These are phyloP conservation scores for Coregonus suidteri DNA, from an alignment of 2,797 vertebrate species.

Conservation along the genomic window DNA sequence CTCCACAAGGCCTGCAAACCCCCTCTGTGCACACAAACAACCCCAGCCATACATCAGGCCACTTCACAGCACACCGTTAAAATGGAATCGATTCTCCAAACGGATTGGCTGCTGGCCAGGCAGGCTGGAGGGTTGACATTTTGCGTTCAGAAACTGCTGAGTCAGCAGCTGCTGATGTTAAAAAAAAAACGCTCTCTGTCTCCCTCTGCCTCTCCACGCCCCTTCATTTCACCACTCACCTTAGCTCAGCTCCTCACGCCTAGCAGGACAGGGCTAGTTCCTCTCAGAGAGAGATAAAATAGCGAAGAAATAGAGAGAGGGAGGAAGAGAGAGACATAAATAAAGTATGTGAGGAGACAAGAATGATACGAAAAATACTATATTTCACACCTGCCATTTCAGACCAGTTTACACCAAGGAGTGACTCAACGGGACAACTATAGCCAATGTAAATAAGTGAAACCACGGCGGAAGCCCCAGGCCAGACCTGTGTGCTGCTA, in stretches of 20 bases:
- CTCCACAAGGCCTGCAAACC: background rate
- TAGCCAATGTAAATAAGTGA: background rate
- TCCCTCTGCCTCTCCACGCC: slow-evolving; percentile 29
- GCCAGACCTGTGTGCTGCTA: background rate
- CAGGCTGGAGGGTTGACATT: slow-evolving; percentile 46
- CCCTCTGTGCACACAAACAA: background rate
- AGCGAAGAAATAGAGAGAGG: background rate
- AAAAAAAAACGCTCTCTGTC: slow-evolving; percentile 37
- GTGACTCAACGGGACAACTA: background rate
- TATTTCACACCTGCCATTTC: background rate
- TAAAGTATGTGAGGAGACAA: background rate
- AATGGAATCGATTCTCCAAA: slow-evolving; percentile 49
- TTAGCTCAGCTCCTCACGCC: slow-evolving; percentile 25
- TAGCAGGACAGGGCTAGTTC: slow-evolving; percentile 31
- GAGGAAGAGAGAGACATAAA: background rate
- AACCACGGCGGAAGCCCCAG: background rate
- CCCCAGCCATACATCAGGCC: slow-evolving; percentile 2
- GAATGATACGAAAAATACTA: slow-evolving; percentile 5
- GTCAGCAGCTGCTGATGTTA: slow-evolving; percentile 69
- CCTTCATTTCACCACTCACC: slow-evolving; percentile 13
- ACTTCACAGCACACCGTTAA: slow-evolving; percentile 11
- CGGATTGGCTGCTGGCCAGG: slow-evolving; percentile 50
- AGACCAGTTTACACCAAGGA: background rate
- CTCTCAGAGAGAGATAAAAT: slow-evolving; percentile 23
- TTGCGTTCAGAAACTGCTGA: slow-evolving; percentile 66